Percentiles rank a stretch among this genome's conserved stretches.
phyloP scores from a whole-genome alignment of 2,797 vertebrate species.

The Pangasius sanitwongsei region DNA sequence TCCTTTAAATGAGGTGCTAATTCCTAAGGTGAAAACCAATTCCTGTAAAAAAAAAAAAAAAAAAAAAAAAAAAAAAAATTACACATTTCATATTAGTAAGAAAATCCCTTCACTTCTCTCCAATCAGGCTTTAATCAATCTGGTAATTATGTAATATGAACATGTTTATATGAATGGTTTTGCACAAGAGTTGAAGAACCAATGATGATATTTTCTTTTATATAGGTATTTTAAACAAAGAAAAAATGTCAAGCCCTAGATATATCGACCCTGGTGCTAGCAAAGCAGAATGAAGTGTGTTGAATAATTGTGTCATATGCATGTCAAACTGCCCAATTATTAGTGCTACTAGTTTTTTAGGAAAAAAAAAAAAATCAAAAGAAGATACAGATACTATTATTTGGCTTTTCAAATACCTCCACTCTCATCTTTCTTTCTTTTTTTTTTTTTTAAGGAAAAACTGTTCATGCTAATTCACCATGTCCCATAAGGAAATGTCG shows the following conservation, averaged over 20 bases:
- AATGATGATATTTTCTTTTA: constrained; percentile 27
- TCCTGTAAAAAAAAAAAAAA: neutral
- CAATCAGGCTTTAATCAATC: constrained; percentile 11
- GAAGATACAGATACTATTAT: neutral
- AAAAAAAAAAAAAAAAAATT: neutral
- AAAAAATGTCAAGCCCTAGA: constrained; percentile 19
- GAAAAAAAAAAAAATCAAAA: neutral
- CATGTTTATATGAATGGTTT: constrained; percentile 1
- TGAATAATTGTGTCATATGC: constrained; percentile 44
- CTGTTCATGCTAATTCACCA: neutral
- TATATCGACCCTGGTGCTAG: constrained; percentile 9
- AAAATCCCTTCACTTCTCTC: neutral
- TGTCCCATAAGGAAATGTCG: constrained; percentile 8
- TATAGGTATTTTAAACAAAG: constrained; percentile 16
- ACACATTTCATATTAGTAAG: neutral
- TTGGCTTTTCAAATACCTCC: neutral
- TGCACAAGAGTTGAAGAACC: constrained; percentile 3
- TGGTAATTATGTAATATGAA: neutral
- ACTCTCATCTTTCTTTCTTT: neutral
- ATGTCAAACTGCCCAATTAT: constrained; percentile 35
- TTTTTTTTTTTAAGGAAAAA: neutral
- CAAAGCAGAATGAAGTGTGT: constrained; percentile 31
- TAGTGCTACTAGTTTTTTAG: constrained; percentile 2
- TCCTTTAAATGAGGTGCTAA: constrained; percentile 20
- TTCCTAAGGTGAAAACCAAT: neutral